Percentiles rank a stretch among this genome's conserved stretches.
Evolutionary conservation across 2,888 invertebrate genomes (phyloP).

Genomic region (Lycaena phlaeas): DNA sequence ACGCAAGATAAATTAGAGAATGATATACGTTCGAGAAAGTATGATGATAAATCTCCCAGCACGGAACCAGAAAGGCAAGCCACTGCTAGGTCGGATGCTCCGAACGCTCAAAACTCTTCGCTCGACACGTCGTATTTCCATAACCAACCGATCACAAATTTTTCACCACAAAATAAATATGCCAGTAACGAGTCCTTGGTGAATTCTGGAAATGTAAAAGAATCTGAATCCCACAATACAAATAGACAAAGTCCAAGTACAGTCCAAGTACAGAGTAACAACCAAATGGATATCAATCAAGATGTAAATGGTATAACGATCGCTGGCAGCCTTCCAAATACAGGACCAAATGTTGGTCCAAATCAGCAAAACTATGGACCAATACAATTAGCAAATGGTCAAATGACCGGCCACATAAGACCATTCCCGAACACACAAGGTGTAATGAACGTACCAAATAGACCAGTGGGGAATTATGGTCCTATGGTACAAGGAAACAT

Average conservation of each 20-base stretch:
- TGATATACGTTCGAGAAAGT: too few relatives aligned
- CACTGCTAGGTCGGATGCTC: too few relatives aligned
- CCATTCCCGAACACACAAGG: neutral
- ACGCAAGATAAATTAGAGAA: too few relatives aligned
- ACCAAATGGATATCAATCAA: too few relatives aligned
- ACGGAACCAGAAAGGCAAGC: too few relatives aligned
- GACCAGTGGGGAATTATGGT: neutral
- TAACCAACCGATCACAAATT: conserved; percentile 4
- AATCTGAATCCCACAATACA: too few relatives aligned
- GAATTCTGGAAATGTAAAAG: neutral
- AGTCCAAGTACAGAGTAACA: too few relatives aligned
- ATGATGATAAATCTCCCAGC: too few relatives aligned
- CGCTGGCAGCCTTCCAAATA: too few relatives aligned
- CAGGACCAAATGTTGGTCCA: neutral
- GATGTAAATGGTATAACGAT: too few relatives aligned
- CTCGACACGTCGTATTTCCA: neutral
- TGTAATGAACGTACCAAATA: neutral
- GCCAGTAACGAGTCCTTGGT: neutral
- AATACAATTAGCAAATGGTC: neutral
- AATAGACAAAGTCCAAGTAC: too few relatives aligned
- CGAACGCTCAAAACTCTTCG: too few relatives aligned
- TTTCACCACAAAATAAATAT: neutral
- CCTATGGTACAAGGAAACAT: neutral
- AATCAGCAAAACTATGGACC: neutral
- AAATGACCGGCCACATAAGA: neutral